Percentiles rank a stretch among this genome's conserved stretches.
These are phyloP conservation scores for Aix galericulata DNA, from an alignment of 2,113 vertebrate genomes.

Conservation along the genomic window DNA sequence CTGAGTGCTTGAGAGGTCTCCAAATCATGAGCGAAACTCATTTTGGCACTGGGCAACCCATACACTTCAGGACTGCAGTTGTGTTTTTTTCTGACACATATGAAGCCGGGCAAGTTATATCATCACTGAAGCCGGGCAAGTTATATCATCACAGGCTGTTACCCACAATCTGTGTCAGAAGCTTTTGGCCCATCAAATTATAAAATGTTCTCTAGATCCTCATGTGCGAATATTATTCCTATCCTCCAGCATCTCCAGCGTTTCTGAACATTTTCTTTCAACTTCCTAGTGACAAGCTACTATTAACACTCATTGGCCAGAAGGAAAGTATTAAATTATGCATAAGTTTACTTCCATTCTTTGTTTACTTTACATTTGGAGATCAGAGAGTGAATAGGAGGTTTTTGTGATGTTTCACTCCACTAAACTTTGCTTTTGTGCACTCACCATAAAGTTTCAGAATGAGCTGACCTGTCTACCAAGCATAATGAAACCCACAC, in stretches of 20 bases:
- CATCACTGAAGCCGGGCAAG: not conserved
- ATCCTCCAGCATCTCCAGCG: not conserved
- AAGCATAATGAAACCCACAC: not conserved
- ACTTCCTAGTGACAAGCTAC: not conserved
- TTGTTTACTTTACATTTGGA: not conserved
- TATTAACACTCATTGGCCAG: not conserved
- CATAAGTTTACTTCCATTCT: not conserved
- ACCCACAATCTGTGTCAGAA: not conserved
- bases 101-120: not conserved
- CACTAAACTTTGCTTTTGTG: not conserved
- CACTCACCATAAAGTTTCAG: not conserved
- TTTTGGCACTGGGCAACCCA: not conserved
- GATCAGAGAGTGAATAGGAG: not conserved
- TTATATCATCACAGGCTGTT: not conserved
- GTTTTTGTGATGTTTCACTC: not conserved
- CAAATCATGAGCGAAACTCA: not conserved
- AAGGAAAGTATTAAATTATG: constrained; percentile 21
- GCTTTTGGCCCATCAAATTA: not conserved
- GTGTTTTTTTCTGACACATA: not conserved
- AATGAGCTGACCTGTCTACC: not conserved
- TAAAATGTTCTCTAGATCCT: not conserved
- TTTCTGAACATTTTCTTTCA: not conserved
- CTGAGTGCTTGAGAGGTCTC: not conserved
- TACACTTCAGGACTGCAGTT: not conserved
- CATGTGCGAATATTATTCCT: not conserved